These are phyloP conservation scores for Spicauda simplicius DNA, from an alignment of 2,888 invertebrate species.

Conservation along the genomic window DNA sequence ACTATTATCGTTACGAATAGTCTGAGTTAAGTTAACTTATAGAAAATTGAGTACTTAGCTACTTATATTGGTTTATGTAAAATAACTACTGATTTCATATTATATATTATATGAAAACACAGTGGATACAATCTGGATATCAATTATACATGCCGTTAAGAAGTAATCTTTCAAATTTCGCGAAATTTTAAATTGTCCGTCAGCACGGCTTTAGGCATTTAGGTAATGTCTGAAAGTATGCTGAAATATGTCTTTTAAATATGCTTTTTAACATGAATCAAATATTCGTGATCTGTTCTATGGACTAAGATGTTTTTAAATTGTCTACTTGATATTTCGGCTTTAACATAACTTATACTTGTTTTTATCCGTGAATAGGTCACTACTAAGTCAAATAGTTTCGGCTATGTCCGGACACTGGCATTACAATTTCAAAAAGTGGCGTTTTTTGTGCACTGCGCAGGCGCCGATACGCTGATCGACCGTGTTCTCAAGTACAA, in stretches of 20 bases:
- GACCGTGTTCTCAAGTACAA: slow-evolving; percentile 25
- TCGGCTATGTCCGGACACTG: slow-evolving; percentile 14
- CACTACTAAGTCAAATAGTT: slow-evolving; percentile 25
- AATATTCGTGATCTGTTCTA: background rate
- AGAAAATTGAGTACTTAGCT: too few relatives aligned
- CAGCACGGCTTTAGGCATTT: background rate
- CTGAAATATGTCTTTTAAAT: background rate
- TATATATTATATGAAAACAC: too few relatives aligned
- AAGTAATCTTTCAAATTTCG: slow-evolving; percentile 28
- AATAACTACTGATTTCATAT: too few relatives aligned
- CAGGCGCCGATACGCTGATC: slow-evolving; percentile 13
- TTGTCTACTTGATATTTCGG: background rate
- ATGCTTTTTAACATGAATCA: too few relatives aligned
- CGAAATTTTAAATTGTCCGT: slow-evolving; percentile 10
- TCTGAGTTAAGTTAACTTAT: too few relatives aligned
- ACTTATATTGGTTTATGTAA: too few relatives aligned
- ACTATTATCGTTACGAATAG: too few relatives aligned
- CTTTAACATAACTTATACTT: background rate
- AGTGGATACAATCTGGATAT: too few relatives aligned
- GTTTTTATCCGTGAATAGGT: slow-evolving; percentile 19
- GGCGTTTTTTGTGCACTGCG: slow-evolving; percentile 14
- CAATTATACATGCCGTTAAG: slow-evolving; percentile 20
- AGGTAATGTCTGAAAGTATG: background rate
- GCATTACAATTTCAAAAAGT: slow-evolving; percentile 26
- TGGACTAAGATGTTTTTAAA: background rate